phyloP scores from a whole-genome alignment of 2,888 invertebrate species.

The Orthosia gracilis region DNA sequence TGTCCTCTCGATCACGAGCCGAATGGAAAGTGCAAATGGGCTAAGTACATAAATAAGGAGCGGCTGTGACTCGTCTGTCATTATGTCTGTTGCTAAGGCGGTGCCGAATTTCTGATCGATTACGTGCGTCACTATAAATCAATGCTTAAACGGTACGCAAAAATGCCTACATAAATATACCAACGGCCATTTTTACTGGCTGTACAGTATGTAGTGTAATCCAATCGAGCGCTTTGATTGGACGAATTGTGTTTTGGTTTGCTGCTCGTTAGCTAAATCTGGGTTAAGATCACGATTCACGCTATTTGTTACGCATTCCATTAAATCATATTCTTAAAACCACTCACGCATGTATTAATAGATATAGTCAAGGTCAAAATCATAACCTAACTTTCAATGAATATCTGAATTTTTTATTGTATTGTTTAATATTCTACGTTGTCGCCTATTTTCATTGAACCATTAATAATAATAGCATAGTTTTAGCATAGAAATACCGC shows the following conservation, averaged over 20 bases:
- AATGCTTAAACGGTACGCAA: conserved; percentile 38
- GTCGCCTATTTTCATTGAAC: conserved; percentile 61
- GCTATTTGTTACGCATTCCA: conserved; percentile 74
- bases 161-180: conserved; percentile 28
- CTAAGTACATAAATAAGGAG: conserved; percentile 67
- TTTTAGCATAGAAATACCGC: conserved; percentile 26
- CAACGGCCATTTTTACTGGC: conserved; percentile 28
- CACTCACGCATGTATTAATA: conserved; percentile 27
- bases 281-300: conserved; percentile 78
- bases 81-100: conserved; percentile 71
- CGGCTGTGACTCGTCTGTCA: conserved; percentile 61
- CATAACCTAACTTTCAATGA: conserved; percentile 26
- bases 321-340: conserved; percentile 43
- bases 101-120: conserved; percentile 58
- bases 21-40: conserved; percentile 75
- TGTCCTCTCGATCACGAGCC: conserved; percentile 67
- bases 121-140: conserved; percentile 61
- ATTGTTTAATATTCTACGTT: conserved; percentile 54
- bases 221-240: background rate
- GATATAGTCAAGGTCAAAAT: conserved; percentile 37
- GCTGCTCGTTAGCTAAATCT: conserved; percentile 69
- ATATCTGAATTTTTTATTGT: conserved; percentile 2
- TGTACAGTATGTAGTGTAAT: conserved; percentile 1
- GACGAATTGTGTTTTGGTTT: conserved; percentile 56
- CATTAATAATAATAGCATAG: conserved; percentile 44